Base-by-base conservation (phyloP, 2,797 vertebrate species). In the Gastrophryne carolinensis region DNA sequence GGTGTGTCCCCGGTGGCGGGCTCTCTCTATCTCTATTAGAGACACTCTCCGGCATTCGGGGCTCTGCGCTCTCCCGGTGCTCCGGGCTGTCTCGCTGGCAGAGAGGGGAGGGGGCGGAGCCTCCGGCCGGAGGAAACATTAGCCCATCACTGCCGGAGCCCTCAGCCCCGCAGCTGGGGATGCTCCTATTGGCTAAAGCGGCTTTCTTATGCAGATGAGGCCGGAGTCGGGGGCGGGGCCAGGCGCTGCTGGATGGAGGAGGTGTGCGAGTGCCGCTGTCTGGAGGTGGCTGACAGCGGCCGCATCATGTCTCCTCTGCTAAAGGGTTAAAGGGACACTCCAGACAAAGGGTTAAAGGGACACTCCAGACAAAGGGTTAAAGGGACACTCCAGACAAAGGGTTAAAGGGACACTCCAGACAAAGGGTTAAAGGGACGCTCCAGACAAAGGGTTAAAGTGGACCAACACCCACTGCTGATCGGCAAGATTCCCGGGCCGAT, bases 261-360 rank as follows among this genome's bases (percentile, higher is more conserved):
- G 73, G 73, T 75, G 64, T 53, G 56, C 67, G 73, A 69, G 54
- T 75, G 73, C 73, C 73, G 30, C 73, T 30, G 56, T 53, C 73
- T 69, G 73, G 64, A 68, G 32, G 73, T n/a, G 56, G 29, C 60
- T 75, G 39, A 41, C 37, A 73, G 37, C 26, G 50, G 26, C 50
- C 65, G 50, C 12, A 37, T 13, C 10, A 32, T 19, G n/a, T 34
- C n/a, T n/a, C n/a, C n/a, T n/a, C n/a, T n/a, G n/a, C n/a, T n/a
- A n/a, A n/a, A n/a, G n/a, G n/a, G n/a, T n/a, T n/a, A n/a, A n/a
- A n/a, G 35, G 44, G 11, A 61, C n/a, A n/a, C n/a, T n/a, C n/a
- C n/a, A n/a, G n/a, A n/a, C n/a, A n/a, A n/a, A n/a, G n/a, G n/a
- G n/a, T n/a, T n/a, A n/a, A n/a, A n/a, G n/a, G n/a, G n/a, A n/a